Percentiles rank a stretch among this genome's conserved stretches.
Evolutionary conservation across 2,113 vertebrate genomes (phyloP).

Genomic region (Guaruba guarouba): DNA sequence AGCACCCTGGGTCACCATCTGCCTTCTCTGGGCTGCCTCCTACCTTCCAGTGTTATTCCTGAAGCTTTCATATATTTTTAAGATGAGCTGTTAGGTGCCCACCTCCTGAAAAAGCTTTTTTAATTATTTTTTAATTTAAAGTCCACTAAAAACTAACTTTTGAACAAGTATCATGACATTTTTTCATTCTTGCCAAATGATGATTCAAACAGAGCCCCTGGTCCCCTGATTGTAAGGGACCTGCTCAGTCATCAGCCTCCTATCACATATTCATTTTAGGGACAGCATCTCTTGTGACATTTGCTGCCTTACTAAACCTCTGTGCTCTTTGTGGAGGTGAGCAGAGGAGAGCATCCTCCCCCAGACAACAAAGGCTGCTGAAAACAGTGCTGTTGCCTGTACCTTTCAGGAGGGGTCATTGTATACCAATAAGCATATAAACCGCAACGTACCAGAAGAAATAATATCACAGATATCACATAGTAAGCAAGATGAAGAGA

Average conservation of each 20-base stretch:
- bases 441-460: neutral
- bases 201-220: neutral
- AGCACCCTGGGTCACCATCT: neutral
- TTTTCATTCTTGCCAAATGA: neutral
- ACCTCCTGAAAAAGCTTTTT: neutral
- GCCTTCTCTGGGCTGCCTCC: neutral
- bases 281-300: neutral
- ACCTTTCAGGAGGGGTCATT: neutral
- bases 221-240: neutral
- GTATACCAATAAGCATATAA: neutral
- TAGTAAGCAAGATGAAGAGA: neutral
- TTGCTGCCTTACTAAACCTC: neutral
- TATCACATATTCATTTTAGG: neutral
- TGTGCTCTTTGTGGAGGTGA: neutral
- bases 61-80: neutral
- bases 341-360: neutral
- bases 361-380: slow-evolving; percentile 2
- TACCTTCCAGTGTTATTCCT: neutral
- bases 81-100: neutral
- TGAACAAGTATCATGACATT: neutral
- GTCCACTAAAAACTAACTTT: neutral
- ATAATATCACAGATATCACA: neutral
- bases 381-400: neutral
- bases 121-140: neutral
- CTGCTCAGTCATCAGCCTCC: neutral